phyloP scores from a whole-genome alignment of 2,888 invertebrate genomes.

The Drosophila buzzatii region DNA sequence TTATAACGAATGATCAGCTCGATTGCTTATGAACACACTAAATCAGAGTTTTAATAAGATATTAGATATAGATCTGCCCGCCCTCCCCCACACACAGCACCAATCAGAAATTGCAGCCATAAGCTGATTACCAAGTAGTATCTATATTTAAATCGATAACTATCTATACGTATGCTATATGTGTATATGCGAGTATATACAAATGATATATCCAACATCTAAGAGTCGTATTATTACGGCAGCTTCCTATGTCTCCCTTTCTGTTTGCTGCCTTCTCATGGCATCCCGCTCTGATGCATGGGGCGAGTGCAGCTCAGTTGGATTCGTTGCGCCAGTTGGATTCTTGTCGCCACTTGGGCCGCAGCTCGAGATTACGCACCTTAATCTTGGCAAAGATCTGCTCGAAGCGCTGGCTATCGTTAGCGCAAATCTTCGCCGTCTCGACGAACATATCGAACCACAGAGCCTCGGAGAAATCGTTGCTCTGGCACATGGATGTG shows the following conservation, averaged over 20 bases:
- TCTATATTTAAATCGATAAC: background rate
- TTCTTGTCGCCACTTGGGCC: conserved; percentile 51
- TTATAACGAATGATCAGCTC: too few species aligned
- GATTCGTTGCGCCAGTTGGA: conserved; percentile 46
- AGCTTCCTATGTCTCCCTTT: background rate
- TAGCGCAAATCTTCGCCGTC: conserved; percentile 21
- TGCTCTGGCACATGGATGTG: conserved; percentile 44
- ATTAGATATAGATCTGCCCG: too few species aligned
- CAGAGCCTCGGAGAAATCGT: conserved; percentile 56
- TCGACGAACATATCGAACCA: conserved; percentile 66
- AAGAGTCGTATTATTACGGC: background rate
- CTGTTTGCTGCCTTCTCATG: background rate
- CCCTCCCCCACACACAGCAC: too few species aligned
- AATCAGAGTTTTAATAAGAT: too few species aligned
- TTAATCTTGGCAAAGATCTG: conserved; percentile 58
- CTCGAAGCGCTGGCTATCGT: conserved; percentile 49
- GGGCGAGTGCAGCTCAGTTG: background rate
- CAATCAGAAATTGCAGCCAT: background rate
- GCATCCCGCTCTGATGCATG: conserved; percentile 21
- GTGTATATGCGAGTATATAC: conserved; percentile 1
- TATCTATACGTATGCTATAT: background rate
- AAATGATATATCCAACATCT: conserved; percentile 8
- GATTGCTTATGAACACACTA: background rate
- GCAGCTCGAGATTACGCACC: conserved; percentile 49
- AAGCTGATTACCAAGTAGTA: background rate